phyloP scores from a whole-genome alignment of 2,797 vertebrate species.

The Myotis vivesi region DNA sequence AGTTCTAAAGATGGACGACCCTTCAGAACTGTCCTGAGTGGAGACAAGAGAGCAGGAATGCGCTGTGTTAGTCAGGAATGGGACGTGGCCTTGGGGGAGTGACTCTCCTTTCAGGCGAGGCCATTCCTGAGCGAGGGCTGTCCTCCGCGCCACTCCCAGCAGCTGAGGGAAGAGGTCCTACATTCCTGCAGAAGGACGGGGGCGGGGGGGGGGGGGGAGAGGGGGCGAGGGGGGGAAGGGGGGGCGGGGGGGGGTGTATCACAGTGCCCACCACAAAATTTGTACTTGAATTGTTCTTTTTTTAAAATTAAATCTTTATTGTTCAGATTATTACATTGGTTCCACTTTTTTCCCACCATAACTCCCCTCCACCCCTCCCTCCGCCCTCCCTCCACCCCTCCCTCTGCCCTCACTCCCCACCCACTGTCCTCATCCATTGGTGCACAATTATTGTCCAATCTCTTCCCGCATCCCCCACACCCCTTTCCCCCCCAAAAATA shows the following conservation, averaged over 20 bases:
- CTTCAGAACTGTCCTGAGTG: not conserved
- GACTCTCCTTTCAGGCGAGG: not conserved
- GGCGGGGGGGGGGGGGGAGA: too few species aligned
- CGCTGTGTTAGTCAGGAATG: not conserved
- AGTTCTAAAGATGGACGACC: not conserved
- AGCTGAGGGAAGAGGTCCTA: not conserved
- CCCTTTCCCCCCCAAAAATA: too few species aligned
- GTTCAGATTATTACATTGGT: too few species aligned
- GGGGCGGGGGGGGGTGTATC: too few species aligned
- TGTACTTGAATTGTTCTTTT: not conserved
- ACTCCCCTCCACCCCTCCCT: too few species aligned
- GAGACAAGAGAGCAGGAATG: not conserved
- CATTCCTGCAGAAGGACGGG: not conserved
- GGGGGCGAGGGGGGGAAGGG: too few species aligned
- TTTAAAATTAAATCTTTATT: not conserved
- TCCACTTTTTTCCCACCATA: too few species aligned
- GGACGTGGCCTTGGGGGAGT: not conserved
- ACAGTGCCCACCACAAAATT: not conserved
- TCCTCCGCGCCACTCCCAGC: not conserved
- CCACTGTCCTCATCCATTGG: too few species aligned
- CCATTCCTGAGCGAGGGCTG: not conserved
- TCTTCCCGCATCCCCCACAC: too few species aligned
- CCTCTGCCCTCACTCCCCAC: too few species aligned
- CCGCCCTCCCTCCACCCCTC: too few species aligned
- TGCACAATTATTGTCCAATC: too few species aligned